Evolutionary conservation across 2,888 invertebrate species (phyloP).

Genomic region (Campaea margaritaria): DNA sequence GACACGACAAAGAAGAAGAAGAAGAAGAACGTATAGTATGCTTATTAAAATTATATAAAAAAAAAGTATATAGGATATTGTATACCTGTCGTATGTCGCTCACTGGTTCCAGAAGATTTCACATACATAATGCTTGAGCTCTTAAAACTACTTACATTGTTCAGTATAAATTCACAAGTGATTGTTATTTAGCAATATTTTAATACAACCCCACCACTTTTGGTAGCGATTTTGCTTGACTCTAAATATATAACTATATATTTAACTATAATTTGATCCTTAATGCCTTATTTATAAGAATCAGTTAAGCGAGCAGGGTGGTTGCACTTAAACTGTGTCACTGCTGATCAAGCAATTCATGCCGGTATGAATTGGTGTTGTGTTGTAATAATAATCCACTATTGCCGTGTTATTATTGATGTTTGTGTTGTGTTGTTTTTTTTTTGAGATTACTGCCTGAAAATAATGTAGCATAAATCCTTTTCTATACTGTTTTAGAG

Average conservation of each 20-base stretch:
- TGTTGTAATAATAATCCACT: constrained; percentile 3
- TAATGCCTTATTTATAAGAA: not conserved
- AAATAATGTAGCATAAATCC: too few relatives aligned
- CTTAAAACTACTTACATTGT: not conserved
- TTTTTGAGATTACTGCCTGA: too few relatives aligned
- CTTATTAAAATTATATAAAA: too few relatives aligned
- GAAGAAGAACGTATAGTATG: too few relatives aligned
- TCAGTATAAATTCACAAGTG: not conserved
- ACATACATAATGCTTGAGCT: not conserved
- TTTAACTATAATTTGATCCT: not conserved
- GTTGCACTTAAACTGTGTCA: constrained; percentile 16
- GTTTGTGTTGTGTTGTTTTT: too few relatives aligned
- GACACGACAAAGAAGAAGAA: too few relatives aligned
- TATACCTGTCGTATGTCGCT: not conserved
- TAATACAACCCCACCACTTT: not conserved
- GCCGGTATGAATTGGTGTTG: not conserved
- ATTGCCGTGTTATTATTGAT: too few relatives aligned
- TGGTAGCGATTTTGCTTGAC: not conserved
- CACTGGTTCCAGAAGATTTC: not conserved
- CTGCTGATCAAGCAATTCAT: constrained; percentile 15
- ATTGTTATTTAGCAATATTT: not conserved
- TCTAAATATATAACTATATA: too few relatives aligned
- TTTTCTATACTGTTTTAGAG: too few relatives aligned
- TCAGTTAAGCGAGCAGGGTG: not conserved
- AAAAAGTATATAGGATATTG: too few relatives aligned